Evolutionary conservation across 2,888 invertebrate species (phyloP).

Genomic region (Dolichopus griseipennis): DNA sequence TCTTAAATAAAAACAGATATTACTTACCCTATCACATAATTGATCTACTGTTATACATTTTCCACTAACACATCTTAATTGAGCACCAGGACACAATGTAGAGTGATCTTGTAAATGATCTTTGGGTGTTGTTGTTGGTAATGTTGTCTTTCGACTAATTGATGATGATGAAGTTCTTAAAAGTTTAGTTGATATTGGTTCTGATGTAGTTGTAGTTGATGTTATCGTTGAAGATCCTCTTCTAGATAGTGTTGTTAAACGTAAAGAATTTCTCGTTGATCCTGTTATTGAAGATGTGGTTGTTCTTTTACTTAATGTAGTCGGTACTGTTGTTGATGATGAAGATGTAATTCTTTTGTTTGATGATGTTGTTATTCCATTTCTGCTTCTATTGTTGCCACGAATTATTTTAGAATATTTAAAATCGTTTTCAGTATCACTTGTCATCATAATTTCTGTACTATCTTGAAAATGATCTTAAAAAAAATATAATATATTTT

Average conservation of each 20-base stretch:
- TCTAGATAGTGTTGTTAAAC: neutral
- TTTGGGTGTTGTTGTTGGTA: conserved; percentile 25
- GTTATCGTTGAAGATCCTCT: conserved; percentile 28
- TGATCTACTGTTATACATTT: conserved; percentile 55
- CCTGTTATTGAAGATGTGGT: conserved; percentile 9
- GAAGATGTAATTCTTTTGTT: conserved; percentile 2
- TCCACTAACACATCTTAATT: conserved; percentile 55
- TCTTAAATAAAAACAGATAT: no score
- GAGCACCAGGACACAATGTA: conserved; percentile 44
- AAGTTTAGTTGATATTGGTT: conserved; percentile 25
- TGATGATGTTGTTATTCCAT: conserved; percentile 7
- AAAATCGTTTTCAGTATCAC: conserved; percentile 46
- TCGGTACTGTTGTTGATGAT: conserved; percentile 20
- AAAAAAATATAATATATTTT: neutral
- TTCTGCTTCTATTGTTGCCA: neutral
- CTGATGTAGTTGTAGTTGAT: conserved; percentile 12
- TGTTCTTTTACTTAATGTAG: conserved; percentile 7
- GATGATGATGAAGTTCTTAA: conserved; percentile 20
- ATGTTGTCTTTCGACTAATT: neutral
- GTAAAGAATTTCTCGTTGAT: neutral
- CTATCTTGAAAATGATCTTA: conserved; percentile 49
- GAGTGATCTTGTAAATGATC: conserved; percentile 35
- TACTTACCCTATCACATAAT: conserved; percentile 48
- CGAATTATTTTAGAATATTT: conserved; percentile 31
- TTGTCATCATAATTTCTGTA: conserved; percentile 53